Evolutionary conservation across 2,797 vertebrate species (phyloP).

Genomic region (Malacoctenus gilli): DNA sequence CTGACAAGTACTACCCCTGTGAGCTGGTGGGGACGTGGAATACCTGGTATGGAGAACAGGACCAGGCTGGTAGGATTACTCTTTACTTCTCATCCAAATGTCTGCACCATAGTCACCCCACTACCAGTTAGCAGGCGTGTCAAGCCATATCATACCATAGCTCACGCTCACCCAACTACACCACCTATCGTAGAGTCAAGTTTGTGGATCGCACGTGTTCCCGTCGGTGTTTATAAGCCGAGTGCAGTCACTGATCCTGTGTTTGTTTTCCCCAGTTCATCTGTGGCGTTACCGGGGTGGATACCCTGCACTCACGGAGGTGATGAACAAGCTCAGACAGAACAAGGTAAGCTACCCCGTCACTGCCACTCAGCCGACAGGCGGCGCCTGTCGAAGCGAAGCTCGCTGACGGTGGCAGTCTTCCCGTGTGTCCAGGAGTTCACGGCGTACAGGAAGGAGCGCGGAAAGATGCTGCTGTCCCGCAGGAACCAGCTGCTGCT

Average conservation of each 20-base stretch:
- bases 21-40: slow-evolving; percentile 99
- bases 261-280: slow-evolving; percentile 86
- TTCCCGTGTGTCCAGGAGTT: slow-evolving; percentile 83
- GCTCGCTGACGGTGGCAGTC: slow-evolving; percentile 21
- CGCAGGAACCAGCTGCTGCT: slow-evolving; percentile 93
- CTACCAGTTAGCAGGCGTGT: slow-evolving; percentile 14
- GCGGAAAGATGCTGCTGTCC: slow-evolving; percentile 94
- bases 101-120: slow-evolving; percentile 12
- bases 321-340: slow-evolving; percentile 94
- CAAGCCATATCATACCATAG: neutral
- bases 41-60: slow-evolving; percentile 99
- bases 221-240: neutral
- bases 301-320: slow-evolving; percentile 95
- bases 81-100: slow-evolving; percentile 31
- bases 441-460: slow-evolving; percentile 89
- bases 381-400: neutral
- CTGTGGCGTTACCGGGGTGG: slow-evolving; percentile 97
- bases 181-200: too few species aligned
- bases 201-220: too few species aligned
- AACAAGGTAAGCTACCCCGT: slow-evolving; percentile 84
- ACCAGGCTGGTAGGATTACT: slow-evolving; percentile 94
- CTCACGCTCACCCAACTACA: neutral
- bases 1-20: slow-evolving; percentile 94
- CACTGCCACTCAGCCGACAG: neutral
- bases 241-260: slow-evolving; percentile 2